Conservation (phyloP, 2,797 vertebrate genomes). For the Gambusia yucatana region DNA sequence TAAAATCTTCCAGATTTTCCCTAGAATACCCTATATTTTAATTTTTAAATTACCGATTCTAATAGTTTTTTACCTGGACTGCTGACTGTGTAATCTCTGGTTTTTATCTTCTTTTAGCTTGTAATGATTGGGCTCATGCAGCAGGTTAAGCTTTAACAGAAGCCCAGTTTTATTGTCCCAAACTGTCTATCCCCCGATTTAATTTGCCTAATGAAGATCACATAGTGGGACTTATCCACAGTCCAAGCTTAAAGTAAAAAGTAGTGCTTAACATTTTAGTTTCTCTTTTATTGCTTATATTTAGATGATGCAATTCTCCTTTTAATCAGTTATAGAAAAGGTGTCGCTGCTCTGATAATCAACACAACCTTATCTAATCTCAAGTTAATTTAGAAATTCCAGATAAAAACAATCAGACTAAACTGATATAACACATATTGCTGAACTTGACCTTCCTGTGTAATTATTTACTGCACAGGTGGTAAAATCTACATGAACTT, state of each 20-base stretch:
- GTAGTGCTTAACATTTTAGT: background rate
- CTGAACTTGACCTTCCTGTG: background rate
- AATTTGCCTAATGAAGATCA: background rate
- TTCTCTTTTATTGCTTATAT: background rate
- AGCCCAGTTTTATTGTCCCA: background rate
- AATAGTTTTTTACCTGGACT: background rate
- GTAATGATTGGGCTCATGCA: background rate
- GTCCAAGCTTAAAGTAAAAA: background rate
- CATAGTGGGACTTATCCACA: background rate
- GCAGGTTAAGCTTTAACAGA: background rate
- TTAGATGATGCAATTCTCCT: background rate
- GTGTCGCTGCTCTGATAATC: background rate
- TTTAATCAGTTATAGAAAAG: background rate
- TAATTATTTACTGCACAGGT: conserved; percentile 2
- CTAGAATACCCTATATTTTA: background rate
- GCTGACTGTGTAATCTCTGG: background rate
- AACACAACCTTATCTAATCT: background rate
- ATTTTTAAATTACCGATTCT: background rate
- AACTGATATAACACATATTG: background rate
- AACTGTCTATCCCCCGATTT: background rate
- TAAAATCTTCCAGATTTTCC: background rate
- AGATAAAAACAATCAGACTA: background rate
- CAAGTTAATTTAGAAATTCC: background rate
- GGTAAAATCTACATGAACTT: background rate
- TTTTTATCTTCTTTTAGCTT: background rate